These are phyloP conservation scores for Brachyhypopomus gauderio DNA, from an alignment of 2,113 vertebrate species.

Conservation along the genomic window DNA sequence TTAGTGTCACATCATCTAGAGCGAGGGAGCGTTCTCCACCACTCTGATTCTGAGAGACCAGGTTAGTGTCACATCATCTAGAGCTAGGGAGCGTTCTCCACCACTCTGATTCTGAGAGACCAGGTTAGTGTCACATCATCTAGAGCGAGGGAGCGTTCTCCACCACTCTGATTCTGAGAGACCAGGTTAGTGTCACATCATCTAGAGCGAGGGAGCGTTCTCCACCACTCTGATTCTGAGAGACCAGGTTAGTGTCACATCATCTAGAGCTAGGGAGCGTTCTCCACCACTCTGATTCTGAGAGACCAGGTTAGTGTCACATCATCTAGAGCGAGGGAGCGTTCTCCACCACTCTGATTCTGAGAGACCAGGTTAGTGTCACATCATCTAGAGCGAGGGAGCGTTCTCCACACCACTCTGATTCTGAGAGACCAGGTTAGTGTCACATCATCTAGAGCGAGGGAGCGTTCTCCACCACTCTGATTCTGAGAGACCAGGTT, in stretches of 20 bases:
- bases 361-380: constrained; percentile 76
- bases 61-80: constrained; percentile 64
- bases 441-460: too few relatives aligned
- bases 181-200: constrained; percentile 73
- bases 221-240: constrained; percentile 53
- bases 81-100: too few relatives aligned
- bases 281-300: constrained; percentile 41
- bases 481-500: constrained; percentile 77
- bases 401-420: too few relatives aligned
- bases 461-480: too few relatives aligned
- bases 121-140: constrained; percentile 71
- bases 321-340: too few relatives aligned
- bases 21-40: too few relatives aligned
- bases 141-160: too few relatives aligned
- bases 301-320: constrained; percentile 75
- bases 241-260: constrained; percentile 74
- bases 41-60: constrained; percentile 68
- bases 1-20: constrained; percentile 50
- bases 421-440: constrained; percentile 77
- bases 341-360: too few relatives aligned
- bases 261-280: too few relatives aligned
- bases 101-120: constrained; percentile 60
- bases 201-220: too few relatives aligned
- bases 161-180: constrained; percentile 56
- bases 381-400: too few relatives aligned